A percentile compares a stretch with the other conserved stretches of the same genome.
These are phyloP conservation scores for Nowickia ferox DNA, from an alignment of 2,888 invertebrate species.

Conservation along the genomic window DNA sequence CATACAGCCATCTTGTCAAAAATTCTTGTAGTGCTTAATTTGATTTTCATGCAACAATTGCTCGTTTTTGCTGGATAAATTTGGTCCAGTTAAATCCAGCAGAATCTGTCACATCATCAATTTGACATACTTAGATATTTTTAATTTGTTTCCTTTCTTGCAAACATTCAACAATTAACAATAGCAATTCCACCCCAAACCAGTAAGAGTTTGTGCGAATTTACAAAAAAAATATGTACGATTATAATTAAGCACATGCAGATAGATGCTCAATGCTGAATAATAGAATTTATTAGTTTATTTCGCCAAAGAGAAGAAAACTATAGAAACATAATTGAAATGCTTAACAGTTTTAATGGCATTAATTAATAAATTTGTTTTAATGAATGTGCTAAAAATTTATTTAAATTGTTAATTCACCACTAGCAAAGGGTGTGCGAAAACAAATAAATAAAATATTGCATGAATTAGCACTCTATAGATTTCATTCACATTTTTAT, in stretches of 20 bases:
- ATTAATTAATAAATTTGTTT: slow-evolving; percentile 2
- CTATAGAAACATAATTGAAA: not conserved
- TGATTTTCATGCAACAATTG: not conserved
- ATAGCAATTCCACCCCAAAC: not conserved
- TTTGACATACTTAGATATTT: not conserved
- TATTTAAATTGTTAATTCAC: not conserved
- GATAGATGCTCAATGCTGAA: not conserved
- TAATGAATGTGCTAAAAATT: not conserved
- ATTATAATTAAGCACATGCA: not conserved
- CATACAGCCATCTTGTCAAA: not conserved
- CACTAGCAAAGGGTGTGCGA: too few relatives aligned
- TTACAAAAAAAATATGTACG: not conserved
- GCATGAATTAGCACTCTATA: too few relatives aligned
- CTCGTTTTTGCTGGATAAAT: not conserved
- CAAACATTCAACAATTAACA: not conserved
- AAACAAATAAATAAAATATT: too few relatives aligned
- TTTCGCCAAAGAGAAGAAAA: not conserved
- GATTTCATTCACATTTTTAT: too few relatives aligned
- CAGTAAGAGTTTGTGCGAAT: slow-evolving; percentile 2
- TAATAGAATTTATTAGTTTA: not conserved
- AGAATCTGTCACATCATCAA: not conserved
- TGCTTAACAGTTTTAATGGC: not conserved
- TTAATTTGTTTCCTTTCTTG: not conserved
- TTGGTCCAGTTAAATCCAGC: not conserved
- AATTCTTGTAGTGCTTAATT: not conserved